Percentiles rank a stretch among this genome's conserved stretches.
Evolutionary conservation across 2,113 vertebrate species (phyloP).

Genomic region (Odocoileus hemionus): DNA sequence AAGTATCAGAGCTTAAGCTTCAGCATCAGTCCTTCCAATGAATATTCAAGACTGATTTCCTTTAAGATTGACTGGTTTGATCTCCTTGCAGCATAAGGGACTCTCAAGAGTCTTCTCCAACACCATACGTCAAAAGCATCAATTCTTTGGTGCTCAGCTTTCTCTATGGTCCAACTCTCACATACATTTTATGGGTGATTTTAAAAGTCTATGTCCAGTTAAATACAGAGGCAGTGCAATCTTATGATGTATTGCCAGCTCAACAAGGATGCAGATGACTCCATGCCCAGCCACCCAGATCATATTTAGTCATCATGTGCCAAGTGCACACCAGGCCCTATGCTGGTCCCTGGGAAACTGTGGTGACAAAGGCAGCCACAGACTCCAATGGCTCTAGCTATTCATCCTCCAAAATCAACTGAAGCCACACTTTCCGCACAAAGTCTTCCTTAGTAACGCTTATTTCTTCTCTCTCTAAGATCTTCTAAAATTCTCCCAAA

Average conservation of each 20-base stretch:
- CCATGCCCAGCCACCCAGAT: neutral
- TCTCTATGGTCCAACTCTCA: neutral
- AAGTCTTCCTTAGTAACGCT: neutral
- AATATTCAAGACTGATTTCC: neutral
- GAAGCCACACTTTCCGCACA: neutral
- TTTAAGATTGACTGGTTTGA: neutral
- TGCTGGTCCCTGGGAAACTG: neutral
- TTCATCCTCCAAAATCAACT: neutral
- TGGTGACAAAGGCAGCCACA: neutral
- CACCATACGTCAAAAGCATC: neutral
- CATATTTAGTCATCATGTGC: fast-evolving
- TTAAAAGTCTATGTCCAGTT: neutral
- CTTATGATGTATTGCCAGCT: neutral
- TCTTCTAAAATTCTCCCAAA: neutral
- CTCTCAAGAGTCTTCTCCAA: neutral
- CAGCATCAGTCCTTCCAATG: neutral
- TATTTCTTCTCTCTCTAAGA: neutral
- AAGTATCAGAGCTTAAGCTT: neutral
- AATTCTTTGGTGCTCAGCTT: neutral
- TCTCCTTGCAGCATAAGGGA: neutral
- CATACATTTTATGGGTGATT: neutral
- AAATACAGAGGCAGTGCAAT: neutral
- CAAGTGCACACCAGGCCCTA: neutral
- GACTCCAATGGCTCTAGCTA: neutral
- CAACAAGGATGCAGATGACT: neutral